Conservation (phyloP, 2,113 vertebrate species). For the Hymenochirus boettgeri region DNA sequence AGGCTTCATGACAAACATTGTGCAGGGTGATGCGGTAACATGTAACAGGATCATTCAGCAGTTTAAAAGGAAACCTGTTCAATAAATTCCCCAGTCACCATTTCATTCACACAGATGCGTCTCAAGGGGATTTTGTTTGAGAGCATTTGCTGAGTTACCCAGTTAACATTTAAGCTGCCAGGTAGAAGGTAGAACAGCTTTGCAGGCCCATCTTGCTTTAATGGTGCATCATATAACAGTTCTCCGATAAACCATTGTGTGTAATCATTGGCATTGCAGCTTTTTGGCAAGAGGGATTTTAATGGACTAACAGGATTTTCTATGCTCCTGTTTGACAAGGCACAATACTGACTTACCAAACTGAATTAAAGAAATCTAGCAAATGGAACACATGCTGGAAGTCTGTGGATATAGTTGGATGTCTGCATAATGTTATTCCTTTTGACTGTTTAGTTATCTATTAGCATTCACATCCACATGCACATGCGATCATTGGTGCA, state of each 20-base stretch:
- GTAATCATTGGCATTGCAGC: neutral
- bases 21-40: neutral
- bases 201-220: neutral
- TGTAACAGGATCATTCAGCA: neutral
- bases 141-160: too few relatives aligned
- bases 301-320: slow-evolving; percentile 13
- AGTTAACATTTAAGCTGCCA: too few relatives aligned
- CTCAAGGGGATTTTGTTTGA: too few relatives aligned
- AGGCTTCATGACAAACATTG: neutral
- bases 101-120: neutral
- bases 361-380: neutral
- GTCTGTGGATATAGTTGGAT: neutral
- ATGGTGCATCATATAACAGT: neutral
- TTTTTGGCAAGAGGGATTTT: neutral
- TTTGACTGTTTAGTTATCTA: neutral
- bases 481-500: slow-evolving; percentile 10
- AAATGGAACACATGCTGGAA: too few relatives aligned
- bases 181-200: neutral
- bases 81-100: too few relatives aligned
- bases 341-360: slow-evolving; percentile 7
- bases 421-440: neutral
- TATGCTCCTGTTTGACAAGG: slow-evolving; percentile 9
- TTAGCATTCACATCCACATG: slow-evolving; percentile 6
- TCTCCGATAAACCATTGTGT: neutral
- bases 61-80: too few relatives aligned